Conservation (phyloP, 2,113 vertebrate species). For the Plestiodon gilberti region DNA sequence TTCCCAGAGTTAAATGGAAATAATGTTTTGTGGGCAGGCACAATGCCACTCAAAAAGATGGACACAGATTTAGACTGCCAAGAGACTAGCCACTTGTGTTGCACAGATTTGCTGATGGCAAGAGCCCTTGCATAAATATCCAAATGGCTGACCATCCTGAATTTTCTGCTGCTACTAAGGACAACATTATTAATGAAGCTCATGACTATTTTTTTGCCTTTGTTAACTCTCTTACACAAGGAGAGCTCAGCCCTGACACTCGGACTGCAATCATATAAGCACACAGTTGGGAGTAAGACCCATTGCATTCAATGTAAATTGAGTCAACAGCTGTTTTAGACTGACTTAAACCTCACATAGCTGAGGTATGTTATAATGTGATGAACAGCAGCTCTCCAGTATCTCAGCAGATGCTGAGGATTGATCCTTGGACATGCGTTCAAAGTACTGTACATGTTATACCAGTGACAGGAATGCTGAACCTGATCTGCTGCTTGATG, state of each 20-base stretch:
- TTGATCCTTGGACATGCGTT: too few species aligned
- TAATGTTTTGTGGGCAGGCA: not conserved
- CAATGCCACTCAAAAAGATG: not conserved
- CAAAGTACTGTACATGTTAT: too few species aligned
- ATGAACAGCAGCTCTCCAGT: not conserved
- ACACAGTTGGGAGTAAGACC: not conserved
- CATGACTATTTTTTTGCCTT: not conserved
- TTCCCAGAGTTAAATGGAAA: not conserved
- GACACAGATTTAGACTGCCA: not conserved
- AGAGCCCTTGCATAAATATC: not conserved
- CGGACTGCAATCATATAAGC: too few species aligned
- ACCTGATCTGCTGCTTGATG: too few species aligned
- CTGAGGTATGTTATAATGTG: too few species aligned
- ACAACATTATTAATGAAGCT: slow-evolving; percentile 22
- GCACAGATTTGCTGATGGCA: not conserved
- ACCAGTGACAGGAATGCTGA: too few species aligned
- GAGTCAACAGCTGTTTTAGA: not conserved
- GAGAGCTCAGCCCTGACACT: not conserved
- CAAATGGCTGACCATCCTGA: not conserved
- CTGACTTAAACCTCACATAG: too few species aligned
- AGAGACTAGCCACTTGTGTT: not conserved
- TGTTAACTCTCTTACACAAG: fast-evolving
- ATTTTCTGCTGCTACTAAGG: slow-evolving; percentile 11
- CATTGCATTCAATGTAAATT: not conserved
- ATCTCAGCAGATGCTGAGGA: not conserved